Base-by-base conservation (phyloP, 2,888 invertebrate genomes). In the Tinea semifulvella region DNA sequence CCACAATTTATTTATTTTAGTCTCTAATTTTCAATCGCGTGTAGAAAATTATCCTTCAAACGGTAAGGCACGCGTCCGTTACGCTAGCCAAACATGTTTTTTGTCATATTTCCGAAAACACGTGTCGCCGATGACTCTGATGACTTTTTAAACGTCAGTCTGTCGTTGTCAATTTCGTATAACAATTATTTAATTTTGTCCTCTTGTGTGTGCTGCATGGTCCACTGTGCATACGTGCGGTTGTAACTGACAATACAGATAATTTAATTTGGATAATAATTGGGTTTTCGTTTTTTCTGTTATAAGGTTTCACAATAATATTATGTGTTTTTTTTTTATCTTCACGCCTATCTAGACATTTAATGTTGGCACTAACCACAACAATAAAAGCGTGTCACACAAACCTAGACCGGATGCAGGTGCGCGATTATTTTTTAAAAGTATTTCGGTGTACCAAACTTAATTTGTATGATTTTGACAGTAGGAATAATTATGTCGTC, bases 111-210 rank as follows among this genome's bases (percentile, higher is more conserved):
- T 13, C 11, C 20, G 13, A 36, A 22, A 22, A 40, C 40, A 40
- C 40, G 22, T 22, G 40, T 11, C 22, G 10, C 16, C 25, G 25
- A 22, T 22, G 25, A n/a, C 31, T 31, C 31, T 40, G 40, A 40
- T 40, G 40, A 22, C 40, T 40, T 40, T 40, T 40, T 40, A 40
- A 40, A 40, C 22, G 40, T 40, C 40, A 22, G 13, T 40, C 13
- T 40, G 40, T 40, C 22, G 40, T 40, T 20, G 13, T 14, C 14
- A n/a, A 40, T 40, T 40, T 40, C 5, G 22, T 40, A 17, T 36
- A 4, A 18, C 18, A 36, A 36, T 36, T 36, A 36, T 36, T 36
- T 36, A 36, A 36, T 40, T 40, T 40, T 20, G 40, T 22, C 22
- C 40, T 22, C 20, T 22, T 38, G 22, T 14, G 13, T 36, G 36